These are phyloP conservation scores for Temnothorax ravouxi DNA, from an alignment of 2,888 invertebrate genomes.

Conservation along the genomic window DNA sequence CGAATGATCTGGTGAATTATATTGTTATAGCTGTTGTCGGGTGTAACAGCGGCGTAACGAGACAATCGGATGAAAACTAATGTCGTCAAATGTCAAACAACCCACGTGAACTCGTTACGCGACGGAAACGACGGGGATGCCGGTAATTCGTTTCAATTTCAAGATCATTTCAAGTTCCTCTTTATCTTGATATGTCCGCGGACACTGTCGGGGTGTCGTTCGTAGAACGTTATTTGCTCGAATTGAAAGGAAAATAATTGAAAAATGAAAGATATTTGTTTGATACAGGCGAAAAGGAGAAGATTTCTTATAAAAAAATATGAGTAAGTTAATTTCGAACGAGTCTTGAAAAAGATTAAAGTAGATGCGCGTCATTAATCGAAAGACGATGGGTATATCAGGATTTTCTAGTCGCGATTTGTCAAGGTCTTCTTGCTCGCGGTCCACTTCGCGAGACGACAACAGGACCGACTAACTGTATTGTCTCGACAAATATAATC, in stretches of 20 bases:
- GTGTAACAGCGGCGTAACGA: background rate
- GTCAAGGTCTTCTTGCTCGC: background rate
- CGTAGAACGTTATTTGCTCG: background rate
- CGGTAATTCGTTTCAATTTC: conserved; percentile 32
- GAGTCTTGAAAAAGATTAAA: conserved; percentile 33
- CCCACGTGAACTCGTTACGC: conserved; percentile 3
- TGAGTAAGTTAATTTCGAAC: background rate
- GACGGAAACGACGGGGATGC: background rate
- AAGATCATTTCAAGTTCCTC: background rate
- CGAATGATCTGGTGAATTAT: conserved; percentile 19
- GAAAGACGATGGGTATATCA: background rate
- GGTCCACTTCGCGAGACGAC: conserved; percentile 51
- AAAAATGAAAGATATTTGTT: background rate
- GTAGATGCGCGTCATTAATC: background rate
- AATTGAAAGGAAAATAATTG: conserved; percentile 2
- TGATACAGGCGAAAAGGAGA: background rate
- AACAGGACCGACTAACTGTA: conserved; percentile 63
- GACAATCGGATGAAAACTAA: conserved; percentile 7
- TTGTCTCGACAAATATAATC: conserved; percentile 24
- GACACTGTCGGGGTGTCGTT: background rate
- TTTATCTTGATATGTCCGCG: background rate
- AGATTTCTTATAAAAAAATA: background rate
- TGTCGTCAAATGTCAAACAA: conserved; percentile 2
- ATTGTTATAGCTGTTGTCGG: background rate
- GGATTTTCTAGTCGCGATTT: conserved; percentile 2